Conservation (phyloP, 2,888 invertebrate species). For the Latrodectus elegans region DNA sequence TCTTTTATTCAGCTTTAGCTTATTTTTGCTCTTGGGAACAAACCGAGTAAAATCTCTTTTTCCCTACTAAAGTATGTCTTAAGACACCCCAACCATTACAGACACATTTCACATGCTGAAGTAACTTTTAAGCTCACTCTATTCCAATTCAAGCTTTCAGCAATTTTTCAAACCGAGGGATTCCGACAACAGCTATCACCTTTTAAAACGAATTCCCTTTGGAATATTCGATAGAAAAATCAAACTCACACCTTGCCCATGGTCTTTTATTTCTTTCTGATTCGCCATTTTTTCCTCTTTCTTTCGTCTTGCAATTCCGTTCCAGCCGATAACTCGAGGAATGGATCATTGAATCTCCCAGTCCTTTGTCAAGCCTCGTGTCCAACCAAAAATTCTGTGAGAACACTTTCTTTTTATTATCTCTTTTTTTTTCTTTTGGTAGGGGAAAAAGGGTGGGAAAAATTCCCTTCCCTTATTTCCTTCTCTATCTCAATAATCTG, state of each 20-base stretch:
- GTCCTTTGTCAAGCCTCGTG: slow-evolving; percentile 45
- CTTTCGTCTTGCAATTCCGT: slow-evolving; percentile 8
- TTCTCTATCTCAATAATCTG: slow-evolving; percentile 62
- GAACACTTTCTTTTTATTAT: slow-evolving; percentile 22
- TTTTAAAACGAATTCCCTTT: slow-evolving; percentile 39
- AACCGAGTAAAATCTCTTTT: too few relatives aligned
- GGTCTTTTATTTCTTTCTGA: slow-evolving; percentile 23
- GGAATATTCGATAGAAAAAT: slow-evolving; percentile 52
- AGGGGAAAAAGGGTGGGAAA: neutral
- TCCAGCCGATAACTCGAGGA: slow-evolving; percentile 40
- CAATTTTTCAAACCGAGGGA: too few relatives aligned
- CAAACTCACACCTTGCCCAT: slow-evolving; percentile 35
- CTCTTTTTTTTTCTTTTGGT: neutral
- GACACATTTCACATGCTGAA: too few relatives aligned
- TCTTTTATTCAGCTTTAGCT: too few relatives aligned
- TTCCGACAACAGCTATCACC: neutral
- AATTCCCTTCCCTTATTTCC: slow-evolving; percentile 6
- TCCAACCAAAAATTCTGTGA: slow-evolving; percentile 49
- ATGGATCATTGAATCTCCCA: slow-evolving; percentile 49
- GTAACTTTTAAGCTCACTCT: too few relatives aligned
- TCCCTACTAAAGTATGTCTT: too few relatives aligned
- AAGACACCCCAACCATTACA: too few relatives aligned
- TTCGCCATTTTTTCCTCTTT: slow-evolving; percentile 19
- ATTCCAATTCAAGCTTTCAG: too few relatives aligned
- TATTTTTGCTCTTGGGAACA: too few relatives aligned